Percentiles rank a stretch among this genome's conserved stretches.
Evolutionary conservation across 2,888 invertebrate species (phyloP).

Genomic region (Synanthedon vespiformis): DNA sequence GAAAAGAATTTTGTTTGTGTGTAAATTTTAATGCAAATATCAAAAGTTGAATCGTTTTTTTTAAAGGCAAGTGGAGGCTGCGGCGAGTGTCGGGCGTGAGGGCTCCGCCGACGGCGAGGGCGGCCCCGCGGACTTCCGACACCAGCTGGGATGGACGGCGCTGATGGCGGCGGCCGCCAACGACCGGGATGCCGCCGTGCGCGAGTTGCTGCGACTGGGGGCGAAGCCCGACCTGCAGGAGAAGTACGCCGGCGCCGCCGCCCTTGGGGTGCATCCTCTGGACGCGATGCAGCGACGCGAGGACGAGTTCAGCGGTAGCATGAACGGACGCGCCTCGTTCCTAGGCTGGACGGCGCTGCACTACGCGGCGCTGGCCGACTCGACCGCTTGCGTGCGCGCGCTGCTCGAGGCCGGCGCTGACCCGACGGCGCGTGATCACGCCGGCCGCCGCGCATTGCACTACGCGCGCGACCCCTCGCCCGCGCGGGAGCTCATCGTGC

Average conservation of each 20-base stretch:
- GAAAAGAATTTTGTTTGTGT: too few relatives aligned
- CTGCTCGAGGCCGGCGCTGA: slow-evolving; percentile 81
- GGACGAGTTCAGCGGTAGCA: slow-evolving; percentile 82
- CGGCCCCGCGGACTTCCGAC: slow-evolving; percentile 76
- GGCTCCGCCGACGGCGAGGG: slow-evolving; percentile 38
- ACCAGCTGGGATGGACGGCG: slow-evolving; percentile 88
- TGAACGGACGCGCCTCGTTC: slow-evolving; percentile 81
- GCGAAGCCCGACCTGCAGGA: slow-evolving; percentile 83
- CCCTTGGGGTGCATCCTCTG: slow-evolving; percentile 77
- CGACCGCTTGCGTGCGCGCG: slow-evolving; percentile 70
- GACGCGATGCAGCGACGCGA: slow-evolving; percentile 80
- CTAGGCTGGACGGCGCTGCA: slow-evolving; percentile 89
- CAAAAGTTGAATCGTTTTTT: too few relatives aligned
- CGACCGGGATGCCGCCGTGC: slow-evolving; percentile 72
- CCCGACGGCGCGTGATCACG: slow-evolving; percentile 80
- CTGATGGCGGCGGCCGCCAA: slow-evolving; percentile 88
- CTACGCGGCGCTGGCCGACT: slow-evolving; percentile 86
- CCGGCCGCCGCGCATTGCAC: slow-evolving; percentile 80
- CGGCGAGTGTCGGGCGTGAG: slow-evolving; percentile 8
- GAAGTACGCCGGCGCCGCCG: slow-evolving; percentile 78
- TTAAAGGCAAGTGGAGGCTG: slow-evolving; percentile 36
- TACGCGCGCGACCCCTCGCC: slow-evolving; percentile 76
- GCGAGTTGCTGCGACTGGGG: slow-evolving; percentile 76
- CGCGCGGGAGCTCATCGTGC: slow-evolving; percentile 73
- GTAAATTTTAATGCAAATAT: too few relatives aligned